These are phyloP conservation scores for Celastrina argiolus DNA, from an alignment of 2,888 invertebrate species.

Conservation along the genomic window DNA sequence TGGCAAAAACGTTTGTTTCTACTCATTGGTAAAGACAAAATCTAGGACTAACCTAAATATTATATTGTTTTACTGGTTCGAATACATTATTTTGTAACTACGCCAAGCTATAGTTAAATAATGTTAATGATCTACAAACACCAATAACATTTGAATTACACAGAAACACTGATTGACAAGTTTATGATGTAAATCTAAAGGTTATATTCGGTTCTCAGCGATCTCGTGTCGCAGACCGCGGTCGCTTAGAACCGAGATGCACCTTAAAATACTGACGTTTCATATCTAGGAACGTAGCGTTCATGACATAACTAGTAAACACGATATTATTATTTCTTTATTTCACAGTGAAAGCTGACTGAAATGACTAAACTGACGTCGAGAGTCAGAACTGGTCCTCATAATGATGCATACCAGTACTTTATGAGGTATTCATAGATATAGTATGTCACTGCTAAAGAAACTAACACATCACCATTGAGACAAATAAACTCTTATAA, in stretches of 20 bases:
- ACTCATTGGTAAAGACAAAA: neutral
- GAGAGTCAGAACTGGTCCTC: neutral
- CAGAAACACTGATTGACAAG: conserved; percentile 4
- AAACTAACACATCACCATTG: neutral
- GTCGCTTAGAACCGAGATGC: neutral
- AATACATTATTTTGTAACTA: neutral
- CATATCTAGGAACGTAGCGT: neutral
- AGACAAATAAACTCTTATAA: conserved; percentile 14
- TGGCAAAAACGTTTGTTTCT: neutral
- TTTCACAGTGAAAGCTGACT: neutral
- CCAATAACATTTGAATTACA: conserved; percentile 8
- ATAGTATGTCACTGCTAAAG: neutral
- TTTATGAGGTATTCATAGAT: neutral
- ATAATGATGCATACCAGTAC: neutral
- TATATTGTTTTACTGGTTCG: too few species aligned
- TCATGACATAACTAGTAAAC: neutral
- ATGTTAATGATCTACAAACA: conserved; percentile 5
- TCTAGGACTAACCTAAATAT: neutral
- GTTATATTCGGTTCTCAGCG: neutral
- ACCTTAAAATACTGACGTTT: conserved; percentile 9
- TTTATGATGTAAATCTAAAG: neutral
- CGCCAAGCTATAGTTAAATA: neutral
- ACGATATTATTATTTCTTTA: neutral
- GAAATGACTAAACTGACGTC: neutral
- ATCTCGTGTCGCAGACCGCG: neutral